Percentiles rank a stretch among this genome's conserved stretches.
Conservation (phyloP, 1,140 invertebrate species). For the Drosophila littoralis region DNA sequence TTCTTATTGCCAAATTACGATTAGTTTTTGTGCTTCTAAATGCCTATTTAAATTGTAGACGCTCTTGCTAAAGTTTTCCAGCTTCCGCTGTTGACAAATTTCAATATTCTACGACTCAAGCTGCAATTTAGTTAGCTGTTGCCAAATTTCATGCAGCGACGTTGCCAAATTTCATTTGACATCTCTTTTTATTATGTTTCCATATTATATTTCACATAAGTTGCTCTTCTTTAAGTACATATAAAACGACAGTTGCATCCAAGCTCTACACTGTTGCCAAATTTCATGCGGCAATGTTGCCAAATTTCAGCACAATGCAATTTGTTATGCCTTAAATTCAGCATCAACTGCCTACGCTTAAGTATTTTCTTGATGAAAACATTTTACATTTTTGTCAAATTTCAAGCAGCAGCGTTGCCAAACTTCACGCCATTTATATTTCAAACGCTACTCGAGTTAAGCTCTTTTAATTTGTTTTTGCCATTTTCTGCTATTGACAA, state of each 20-base stretch:
- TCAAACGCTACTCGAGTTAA: neutral
- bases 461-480: too few species aligned
- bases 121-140: neutral
- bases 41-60: constrained; percentile 23
- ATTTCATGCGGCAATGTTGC: constrained; percentile 18
- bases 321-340: too few species aligned
- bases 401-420: neutral
- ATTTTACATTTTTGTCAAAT: too few species aligned
- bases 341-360: too few species aligned
- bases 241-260: too few species aligned
- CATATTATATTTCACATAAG: too few species aligned
- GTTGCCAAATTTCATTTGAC: too few species aligned
- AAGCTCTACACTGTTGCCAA: neutral
- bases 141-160: constrained; percentile 14
- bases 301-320: constrained; percentile 15
- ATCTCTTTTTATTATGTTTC: neutral
- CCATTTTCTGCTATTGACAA: constrained; percentile 21
- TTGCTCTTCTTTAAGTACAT: neutral
- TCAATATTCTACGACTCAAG: neutral
- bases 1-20: constrained; percentile 18
- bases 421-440: neutral
- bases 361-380: too few species aligned
- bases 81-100: constrained; percentile 13
- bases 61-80: constrained; percentile 17
- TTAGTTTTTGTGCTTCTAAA: constrained; percentile 13